A percentile compares a stretch with the other conserved stretches of the same genome.
These are phyloP conservation scores for Lasioglossum oenotherae DNA, from an alignment of 2,888 invertebrate genomes.

Conservation along the genomic window DNA sequence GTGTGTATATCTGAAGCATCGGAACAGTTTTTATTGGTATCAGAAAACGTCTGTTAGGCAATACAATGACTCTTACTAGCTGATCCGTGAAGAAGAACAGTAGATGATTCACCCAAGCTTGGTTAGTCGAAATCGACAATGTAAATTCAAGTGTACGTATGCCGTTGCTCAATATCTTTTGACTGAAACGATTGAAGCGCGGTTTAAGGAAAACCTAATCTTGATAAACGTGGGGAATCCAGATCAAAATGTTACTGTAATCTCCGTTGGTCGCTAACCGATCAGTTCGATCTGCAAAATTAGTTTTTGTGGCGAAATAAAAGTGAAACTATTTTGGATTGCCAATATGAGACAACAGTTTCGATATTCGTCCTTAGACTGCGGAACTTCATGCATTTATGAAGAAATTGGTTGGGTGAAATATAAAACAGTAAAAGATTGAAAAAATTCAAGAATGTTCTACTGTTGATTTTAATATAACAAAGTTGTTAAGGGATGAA, in stretches of 20 bases:
- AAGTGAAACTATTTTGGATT: not conserved
- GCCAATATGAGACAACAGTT: no score
- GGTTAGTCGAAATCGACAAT: not conserved
- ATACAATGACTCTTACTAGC: not conserved
- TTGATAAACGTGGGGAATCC: not conserved
- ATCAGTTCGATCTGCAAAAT: not conserved
- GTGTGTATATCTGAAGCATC: not conserved
- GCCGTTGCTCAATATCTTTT: not conserved
- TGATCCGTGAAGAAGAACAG: not conserved
- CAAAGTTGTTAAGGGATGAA: no score
- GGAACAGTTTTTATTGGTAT: not conserved
- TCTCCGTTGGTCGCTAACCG: not conserved
- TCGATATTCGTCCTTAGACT: no score
- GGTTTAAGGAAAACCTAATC: not conserved
- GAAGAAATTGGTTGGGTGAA: no score
- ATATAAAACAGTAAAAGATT: no score
- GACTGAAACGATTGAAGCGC: not conserved
- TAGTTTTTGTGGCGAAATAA: not conserved
- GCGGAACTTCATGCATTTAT: no score
- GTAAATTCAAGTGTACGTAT: not conserved
- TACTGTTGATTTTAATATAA: no score
- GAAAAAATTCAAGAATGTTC: no score
- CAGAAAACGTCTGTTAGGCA: not conserved
- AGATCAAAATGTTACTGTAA: not conserved
- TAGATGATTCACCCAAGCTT: not conserved